These are phyloP conservation scores for Apis cerana DNA, from an alignment of 1,140 invertebrate species.

Conservation along the genomic window DNA sequence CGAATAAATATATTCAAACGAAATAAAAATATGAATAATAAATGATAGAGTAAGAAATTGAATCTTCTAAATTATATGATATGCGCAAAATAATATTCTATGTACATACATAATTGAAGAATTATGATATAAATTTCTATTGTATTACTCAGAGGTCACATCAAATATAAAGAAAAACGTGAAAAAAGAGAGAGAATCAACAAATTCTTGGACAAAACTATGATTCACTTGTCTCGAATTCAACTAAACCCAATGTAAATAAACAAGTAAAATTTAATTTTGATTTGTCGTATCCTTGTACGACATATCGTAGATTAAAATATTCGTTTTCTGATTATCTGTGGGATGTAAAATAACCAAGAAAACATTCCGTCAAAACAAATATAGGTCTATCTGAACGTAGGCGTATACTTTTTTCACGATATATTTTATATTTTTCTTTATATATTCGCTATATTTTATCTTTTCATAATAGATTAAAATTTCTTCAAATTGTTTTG, in stretches of 20 bases:
- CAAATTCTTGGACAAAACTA: background rate
- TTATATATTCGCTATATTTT: too few species aligned
- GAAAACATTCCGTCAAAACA: constrained; percentile 51
- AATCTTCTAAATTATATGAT: background rate
- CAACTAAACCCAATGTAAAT: background rate
- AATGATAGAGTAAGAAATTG: background rate
- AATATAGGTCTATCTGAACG: constrained; percentile 52
- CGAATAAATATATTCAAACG: background rate
- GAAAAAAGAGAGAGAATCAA: background rate
- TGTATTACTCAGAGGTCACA: background rate
- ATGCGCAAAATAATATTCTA: background rate
- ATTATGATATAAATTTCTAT: background rate
- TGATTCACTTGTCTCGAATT: background rate
- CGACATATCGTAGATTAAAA: background rate
- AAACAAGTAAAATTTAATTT: background rate
- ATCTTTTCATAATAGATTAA: constrained; percentile 20
- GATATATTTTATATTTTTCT: too few species aligned
- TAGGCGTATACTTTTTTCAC: constrained; percentile 54
- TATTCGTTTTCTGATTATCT: constrained; percentile 12
- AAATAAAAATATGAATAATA: constrained; percentile 1
- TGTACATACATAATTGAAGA: background rate
- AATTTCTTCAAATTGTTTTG: background rate
- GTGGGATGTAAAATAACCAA: constrained; percentile 43
- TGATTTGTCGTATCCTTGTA: background rate
- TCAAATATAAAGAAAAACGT: background rate